These are phyloP conservation scores for Epistrophe eligans DNA, from an alignment of 2,888 invertebrate genomes.

Conservation along the genomic window DNA sequence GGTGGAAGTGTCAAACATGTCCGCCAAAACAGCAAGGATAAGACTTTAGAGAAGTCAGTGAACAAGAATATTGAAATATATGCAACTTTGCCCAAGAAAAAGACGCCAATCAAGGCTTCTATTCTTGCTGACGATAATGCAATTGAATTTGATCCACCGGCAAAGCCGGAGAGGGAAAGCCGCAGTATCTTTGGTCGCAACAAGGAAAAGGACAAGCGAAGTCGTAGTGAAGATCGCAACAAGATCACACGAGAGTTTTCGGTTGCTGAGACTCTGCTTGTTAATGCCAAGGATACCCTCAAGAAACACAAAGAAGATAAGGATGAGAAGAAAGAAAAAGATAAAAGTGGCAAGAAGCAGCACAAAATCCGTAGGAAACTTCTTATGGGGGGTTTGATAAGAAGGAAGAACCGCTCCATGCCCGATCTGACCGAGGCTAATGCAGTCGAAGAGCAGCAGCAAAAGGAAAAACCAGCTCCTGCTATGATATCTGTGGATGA, in stretches of 20 bases:
- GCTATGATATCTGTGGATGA: conserved; percentile 88
- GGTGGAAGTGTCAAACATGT: conserved; percentile 90
- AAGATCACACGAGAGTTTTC: conserved; percentile 90
- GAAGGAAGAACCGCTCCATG: conserved; percentile 95
- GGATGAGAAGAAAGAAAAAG: conserved; percentile 87
- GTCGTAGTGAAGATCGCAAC: conserved; percentile 93
- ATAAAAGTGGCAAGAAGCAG: conserved; percentile 93
- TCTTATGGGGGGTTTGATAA: conserved; percentile 94
- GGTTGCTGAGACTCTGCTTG: conserved; percentile 86
- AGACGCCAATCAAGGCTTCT: conserved; percentile 87
- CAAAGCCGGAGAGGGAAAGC: conserved; percentile 88
- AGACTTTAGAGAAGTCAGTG: conserved; percentile 85
- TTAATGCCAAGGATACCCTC: conserved; percentile 85
- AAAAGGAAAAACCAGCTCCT: conserved; percentile 82
- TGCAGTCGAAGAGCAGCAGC: conserved; percentile 81
- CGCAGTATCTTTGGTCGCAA: conserved; percentile 89
- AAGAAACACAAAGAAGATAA: conserved; percentile 87
- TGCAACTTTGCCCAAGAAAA: conserved; percentile 95
- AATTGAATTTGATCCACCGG: conserved; percentile 87
- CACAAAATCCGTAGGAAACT: conserved; percentile 95
- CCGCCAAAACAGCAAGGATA: conserved; percentile 89
- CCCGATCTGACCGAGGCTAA: conserved; percentile 94
- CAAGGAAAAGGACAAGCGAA: conserved; percentile 91
- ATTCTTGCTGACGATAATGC: conserved; percentile 86
- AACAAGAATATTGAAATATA: conserved; percentile 93